Evolutionary conservation across 2,888 invertebrate genomes (phyloP).

Genomic region (Lasioglossum marginatum): DNA sequence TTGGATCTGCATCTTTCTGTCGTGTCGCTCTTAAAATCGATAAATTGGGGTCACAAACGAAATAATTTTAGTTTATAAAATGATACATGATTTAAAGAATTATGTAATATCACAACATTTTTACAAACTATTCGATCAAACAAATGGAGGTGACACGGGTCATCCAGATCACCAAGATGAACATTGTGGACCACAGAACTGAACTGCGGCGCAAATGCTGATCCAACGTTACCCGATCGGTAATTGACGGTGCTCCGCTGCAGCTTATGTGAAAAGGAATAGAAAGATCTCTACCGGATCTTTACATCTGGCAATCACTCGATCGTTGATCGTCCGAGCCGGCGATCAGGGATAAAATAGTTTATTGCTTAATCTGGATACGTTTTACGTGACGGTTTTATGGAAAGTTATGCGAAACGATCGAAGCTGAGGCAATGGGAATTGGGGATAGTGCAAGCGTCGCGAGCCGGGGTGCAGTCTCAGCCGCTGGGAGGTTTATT

Average conservation of each 20-base stretch:
- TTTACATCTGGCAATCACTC: background rate
- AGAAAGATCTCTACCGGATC: background rate
- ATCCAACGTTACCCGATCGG: background rate
- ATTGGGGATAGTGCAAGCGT: slow-evolving; percentile 5
- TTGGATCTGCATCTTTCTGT: too few relatives aligned
- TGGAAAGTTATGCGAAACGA: slow-evolving; percentile 51
- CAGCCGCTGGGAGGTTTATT: slow-evolving; percentile 34
- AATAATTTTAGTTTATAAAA: background rate
- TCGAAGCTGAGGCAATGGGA: slow-evolving; percentile 18
- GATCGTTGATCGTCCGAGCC: slow-evolving; percentile 44
- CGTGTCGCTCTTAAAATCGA: background rate
- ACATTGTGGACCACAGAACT: background rate
- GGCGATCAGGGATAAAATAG: slow-evolving; percentile 55
- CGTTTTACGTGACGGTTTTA: slow-evolving; percentile 54
- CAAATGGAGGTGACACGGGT: background rate
- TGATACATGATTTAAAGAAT: background rate
- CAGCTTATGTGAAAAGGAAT: background rate
- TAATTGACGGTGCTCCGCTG: background rate
- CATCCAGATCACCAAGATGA: background rate
- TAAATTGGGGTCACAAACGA: background rate
- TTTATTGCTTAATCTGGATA: slow-evolving; percentile 63
- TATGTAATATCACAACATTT: background rate
- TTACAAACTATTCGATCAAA: background rate
- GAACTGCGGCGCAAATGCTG: background rate
- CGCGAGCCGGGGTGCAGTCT: slow-evolving; percentile 26